phyloP scores from a whole-genome alignment of 2,888 invertebrate species.

The Sylvicola cinctus region DNA sequence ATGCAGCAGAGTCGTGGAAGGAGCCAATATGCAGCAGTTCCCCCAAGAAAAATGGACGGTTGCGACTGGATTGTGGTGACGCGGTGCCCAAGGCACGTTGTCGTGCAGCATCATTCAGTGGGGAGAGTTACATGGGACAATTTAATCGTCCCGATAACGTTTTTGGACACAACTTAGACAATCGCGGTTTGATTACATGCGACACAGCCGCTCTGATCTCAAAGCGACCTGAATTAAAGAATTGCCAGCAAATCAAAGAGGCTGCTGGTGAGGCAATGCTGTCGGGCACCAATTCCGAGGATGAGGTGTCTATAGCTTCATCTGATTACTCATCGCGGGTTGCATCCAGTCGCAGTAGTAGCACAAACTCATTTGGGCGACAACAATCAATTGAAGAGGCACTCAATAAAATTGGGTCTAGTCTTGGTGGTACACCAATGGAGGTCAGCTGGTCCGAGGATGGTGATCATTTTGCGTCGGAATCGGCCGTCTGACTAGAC shows the following conservation, averaged over 20 bases:
- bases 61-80: too few species aligned
- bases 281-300: conserved; percentile 38
- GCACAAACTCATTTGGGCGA: conserved; percentile 10
- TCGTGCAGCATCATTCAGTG: conserved; percentile 11
- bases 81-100: conserved; percentile 9
- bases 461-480: conserved; percentile 16
- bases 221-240: conserved; percentile 17
- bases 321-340: conserved; percentile 19
- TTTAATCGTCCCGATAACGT: background rate
- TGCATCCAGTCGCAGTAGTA: conserved; percentile 3
- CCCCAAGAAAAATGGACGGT: conserved; percentile 8
- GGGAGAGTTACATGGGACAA: conserved; percentile 4
- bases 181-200: conserved; percentile 16
- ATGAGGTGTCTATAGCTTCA: conserved; percentile 29
- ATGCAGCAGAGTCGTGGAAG: conserved; percentile 10
- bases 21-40: conserved; percentile 12
- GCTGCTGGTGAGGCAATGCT: conserved; percentile 45
- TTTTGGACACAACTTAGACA: too few species aligned
- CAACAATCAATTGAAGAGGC: conserved; percentile 19
- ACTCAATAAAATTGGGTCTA: conserved; percentile 12
- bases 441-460: conserved; percentile 27
- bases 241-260: conserved; percentile 32
- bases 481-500: conserved; percentile 20
- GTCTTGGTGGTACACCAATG: conserved; percentile 28
- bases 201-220: conserved; percentile 17